Base-by-base conservation (phyloP, 2,113 vertebrate species). In the Paralichthys olivaceus region DNA sequence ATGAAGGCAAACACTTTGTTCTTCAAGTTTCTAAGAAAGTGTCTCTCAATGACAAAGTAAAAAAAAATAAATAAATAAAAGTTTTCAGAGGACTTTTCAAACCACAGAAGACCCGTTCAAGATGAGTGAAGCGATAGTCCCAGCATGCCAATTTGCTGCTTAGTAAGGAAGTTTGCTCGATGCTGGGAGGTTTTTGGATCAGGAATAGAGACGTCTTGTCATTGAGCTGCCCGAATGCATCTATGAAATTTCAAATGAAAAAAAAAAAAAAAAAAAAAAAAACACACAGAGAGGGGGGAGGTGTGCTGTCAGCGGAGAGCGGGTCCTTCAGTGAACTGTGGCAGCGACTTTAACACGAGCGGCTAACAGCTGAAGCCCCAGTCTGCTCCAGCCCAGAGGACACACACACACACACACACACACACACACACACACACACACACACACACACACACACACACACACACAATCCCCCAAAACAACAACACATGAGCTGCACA, bases 71-170 rank as follows among this genome's bases (percentile, higher is more conserved):
- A 54, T 22, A 56, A 77, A 77, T 58, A 56, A 90, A 90, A 85
- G 74, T 90, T 94, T 92, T 89, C 83, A 89, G 93, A 90, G 83
- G 81, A 66, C 56, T 91, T 19, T 93, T 92, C 74, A 84, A 84
- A 80, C 62, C 84, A 86, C 84, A 86, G 80, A 91, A 84, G 80
- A 84, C 75, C 87, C 34, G 77, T 86, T 87, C 63, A 51, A 84
- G 84, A 87, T 77, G 85, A 89, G 83, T 80, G 83, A 77, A 86
- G 85, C 80, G 74, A 84, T 75, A 43, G 80, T 92, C 84, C 80
- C 88, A 80, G 91, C 80, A 92, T 92, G 89, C 80, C 91, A 92
- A 92, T 91, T 91, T 91, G 84, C 75, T 81, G 91, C 86, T 84
- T 67, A 84, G 83, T 61, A 64, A 90, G 80, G 77, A 85, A 43